phyloP scores from a whole-genome alignment of 2,797 vertebrate species.

The Threskiornis aethiopicus region DNA sequence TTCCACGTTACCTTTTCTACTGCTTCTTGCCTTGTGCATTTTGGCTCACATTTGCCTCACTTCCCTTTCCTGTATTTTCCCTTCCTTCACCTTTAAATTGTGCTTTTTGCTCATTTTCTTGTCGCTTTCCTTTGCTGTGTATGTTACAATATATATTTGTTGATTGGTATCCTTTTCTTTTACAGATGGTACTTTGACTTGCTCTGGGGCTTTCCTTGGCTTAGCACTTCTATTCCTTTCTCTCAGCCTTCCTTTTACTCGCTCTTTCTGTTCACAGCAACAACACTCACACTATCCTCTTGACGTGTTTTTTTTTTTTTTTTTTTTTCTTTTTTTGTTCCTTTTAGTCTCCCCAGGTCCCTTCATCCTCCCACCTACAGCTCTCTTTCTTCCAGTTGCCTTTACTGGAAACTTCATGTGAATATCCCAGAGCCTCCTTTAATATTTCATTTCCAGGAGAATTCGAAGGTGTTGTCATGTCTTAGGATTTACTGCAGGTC shows the following conservation, averaged over 20 bases:
- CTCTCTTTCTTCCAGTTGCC: not conserved
- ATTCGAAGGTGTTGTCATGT: not conserved
- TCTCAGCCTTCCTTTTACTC: not conserved
- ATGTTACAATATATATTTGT: not conserved
- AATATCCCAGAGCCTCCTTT: constrained; percentile 18
- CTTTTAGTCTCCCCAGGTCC: not conserved
- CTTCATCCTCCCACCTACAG: not conserved
- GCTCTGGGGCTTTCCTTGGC: not conserved
- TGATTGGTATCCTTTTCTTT: not conserved
- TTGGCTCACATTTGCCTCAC: not conserved
- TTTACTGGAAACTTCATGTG: not conserved
- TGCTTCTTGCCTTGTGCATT: not conserved
- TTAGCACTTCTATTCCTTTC: not conserved
- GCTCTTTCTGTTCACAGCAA: not conserved
- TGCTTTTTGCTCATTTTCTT: not conserved
- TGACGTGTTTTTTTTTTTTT: not conserved
- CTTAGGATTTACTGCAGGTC: not conserved
- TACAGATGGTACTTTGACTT: not conserved
- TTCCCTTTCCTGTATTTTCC: not conserved
- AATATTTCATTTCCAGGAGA: constrained; percentile 53
- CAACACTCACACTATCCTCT: not conserved
- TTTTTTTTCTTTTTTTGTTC: not conserved
- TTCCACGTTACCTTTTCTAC: not conserved
- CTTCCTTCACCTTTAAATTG: not conserved
- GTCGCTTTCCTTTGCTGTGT: not conserved